Base-by-base conservation (phyloP, 1,140 invertebrate species). In the Drosophila mayri region DNA sequence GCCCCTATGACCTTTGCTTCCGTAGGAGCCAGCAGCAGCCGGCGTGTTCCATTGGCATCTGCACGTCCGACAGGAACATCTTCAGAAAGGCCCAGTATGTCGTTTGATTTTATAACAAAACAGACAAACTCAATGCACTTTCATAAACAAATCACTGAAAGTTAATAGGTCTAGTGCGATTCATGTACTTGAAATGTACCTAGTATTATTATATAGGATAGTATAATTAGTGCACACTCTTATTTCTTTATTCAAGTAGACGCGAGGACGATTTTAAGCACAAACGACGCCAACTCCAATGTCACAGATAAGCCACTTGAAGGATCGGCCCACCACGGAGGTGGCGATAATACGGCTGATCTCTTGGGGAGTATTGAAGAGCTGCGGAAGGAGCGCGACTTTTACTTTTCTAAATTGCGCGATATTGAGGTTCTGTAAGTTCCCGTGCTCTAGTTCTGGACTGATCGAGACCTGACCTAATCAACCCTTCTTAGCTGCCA, bases 321-420 rank as follows among this genome's bases (percentile, higher is more conserved):
- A 20, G 41, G 11, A 10, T 5, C 0, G 18, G 20, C 70, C 18
- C 12, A 10, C 18, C 12, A 10, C 58, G 30, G 66, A 16, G 25
- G 5, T n/a, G 43, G 14, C 50, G n/a, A 44, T 12, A 8, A 12
- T 38, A 14, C 14, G n/a, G 7, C 14, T 30, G 22, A 52, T 97
- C 90, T 98, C 67, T 95, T 96, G 90, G 97, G 98, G 80, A 98
- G 97, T 61, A 94, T 99, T 22, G 97, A 99, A 84, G 98, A 98
- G 28, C 94, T 99, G 73, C 98, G 99, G 92, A 99, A 99, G 87
- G 99, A 99, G 93, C 94, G 99, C 93, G 99, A 99, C 94, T 99
- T 99, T 93, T 99, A 99, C 93, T 99, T 99, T 94, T 97, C 98
- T 61, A 99, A 99, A 94, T 94, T 99, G 88, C 95, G 98, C 87